Evolutionary conservation across 2,113 vertebrate genomes (phyloP), one percentile per base, ranked within the genome.

Genomic region (Cyprinodon tularosa): DNA sequence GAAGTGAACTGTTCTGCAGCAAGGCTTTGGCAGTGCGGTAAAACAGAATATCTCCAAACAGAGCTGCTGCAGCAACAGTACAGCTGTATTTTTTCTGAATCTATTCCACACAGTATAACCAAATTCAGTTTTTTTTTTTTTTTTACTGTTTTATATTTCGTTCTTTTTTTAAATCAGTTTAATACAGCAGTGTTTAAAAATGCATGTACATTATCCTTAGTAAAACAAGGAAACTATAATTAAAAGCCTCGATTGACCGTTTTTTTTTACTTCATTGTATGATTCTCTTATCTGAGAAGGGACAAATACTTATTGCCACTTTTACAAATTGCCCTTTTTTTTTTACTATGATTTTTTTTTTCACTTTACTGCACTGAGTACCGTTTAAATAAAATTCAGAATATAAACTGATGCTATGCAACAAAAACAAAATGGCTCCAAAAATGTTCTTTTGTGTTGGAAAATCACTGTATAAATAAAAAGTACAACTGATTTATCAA

Each of bases 1-100:
- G 0, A 73, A 44, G 14, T 60, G 29, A 0, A n/a, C 42, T 61
- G n/a, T 88, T 67, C 75, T 79, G 88, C 89, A 91, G 86, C 83
- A 75, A 76, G 12, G 77, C 59, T 76, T 84, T 74, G 82, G 50
- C 81, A 71, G 83, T 74, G 80, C 72, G 75, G 72, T 66, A 82
- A 39, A 66, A 22, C 42, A 37, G 40, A 47, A 76, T 48, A 39
- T 47, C 62, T 64, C 66, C 42, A 62, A 72, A 80, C 66, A 77
- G 68, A 83, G 68, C 62, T 80, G 66, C 67, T 72, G 40, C 81
- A 79, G 62, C 82, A 22, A 80, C 74, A 71, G 39, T 36, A 42
- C n/a, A 64, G 50, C 73, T 74, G 48, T 59, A 74, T 57, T 63
- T 57, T 29, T 78, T 68, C 77, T 61, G 53, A 74, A 61, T 15